Conservation (phyloP, 2,113 vertebrate genomes). For the Jacana jacana region DNA sequence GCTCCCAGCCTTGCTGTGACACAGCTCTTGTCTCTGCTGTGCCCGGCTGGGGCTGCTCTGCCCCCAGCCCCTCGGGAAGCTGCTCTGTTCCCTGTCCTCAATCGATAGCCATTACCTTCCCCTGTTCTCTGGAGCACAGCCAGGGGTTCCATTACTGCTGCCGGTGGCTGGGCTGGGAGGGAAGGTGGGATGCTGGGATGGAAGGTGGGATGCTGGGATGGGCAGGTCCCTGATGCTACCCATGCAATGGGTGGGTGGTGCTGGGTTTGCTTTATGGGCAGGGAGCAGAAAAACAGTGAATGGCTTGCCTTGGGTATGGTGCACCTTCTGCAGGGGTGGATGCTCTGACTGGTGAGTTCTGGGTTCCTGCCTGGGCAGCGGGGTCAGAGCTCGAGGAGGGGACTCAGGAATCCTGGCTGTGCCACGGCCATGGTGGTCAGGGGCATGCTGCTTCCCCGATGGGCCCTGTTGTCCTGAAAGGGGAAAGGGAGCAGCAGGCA, state of each 20-base stretch:
- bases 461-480: background rate
- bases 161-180: background rate
- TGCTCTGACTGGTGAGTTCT: background rate
- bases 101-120: constrained; percentile 56
- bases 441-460: fast-evolving
- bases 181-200: background rate
- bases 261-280: background rate
- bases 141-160: constrained; percentile 58
- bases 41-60: background rate
- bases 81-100: background rate
- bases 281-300: background rate
- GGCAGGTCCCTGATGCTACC: background rate
- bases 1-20: background rate
- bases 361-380: fast-evolving
- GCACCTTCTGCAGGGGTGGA: background rate
- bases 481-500: background rate
- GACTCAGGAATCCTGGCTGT: fast-evolving
- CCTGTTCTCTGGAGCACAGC: constrained; percentile 20
- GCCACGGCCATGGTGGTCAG: fast-evolving
- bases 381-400: background rate
- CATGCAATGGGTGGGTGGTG: background rate
- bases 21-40: background rate
- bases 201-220: background rate
- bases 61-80: background rate
- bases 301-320: fast-evolving